A percentile compares a stretch with the other conserved stretches of the same genome.
Evolutionary conservation across 2,797 vertebrate genomes (phyloP).

Genomic region (Remorina albescens): DNA sequence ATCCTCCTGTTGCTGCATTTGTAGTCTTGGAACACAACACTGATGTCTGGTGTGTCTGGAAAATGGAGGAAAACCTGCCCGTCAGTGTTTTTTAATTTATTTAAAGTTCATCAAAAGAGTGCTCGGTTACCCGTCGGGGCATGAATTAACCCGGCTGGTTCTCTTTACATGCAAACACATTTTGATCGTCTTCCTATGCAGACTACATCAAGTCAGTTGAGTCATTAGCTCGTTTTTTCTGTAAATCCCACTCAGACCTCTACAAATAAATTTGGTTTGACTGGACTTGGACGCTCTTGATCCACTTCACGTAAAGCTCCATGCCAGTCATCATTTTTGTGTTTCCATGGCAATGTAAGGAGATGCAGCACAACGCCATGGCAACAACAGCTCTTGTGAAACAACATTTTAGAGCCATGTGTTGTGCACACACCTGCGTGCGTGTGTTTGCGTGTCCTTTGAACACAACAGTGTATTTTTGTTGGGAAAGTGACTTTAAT

Average conservation of each 20-base stretch:
- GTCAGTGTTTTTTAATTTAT: background rate
- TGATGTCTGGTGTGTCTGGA: background rate
- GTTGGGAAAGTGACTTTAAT: background rate
- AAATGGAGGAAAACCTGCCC: background rate
- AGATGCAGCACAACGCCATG: constrained; percentile 73
- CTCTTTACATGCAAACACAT: background rate
- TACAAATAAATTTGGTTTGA: constrained; percentile 9
- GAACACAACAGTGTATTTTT: constrained; percentile 5
- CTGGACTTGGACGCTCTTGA: constrained; percentile 57
- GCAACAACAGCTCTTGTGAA: constrained; percentile 75
- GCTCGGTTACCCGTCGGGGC: accelerated
- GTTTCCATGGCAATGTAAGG: constrained; percentile 82
- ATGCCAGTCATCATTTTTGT: constrained; percentile 60
- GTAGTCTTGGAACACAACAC: background rate
- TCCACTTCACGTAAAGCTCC: constrained; percentile 60
- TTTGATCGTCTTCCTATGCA: background rate
- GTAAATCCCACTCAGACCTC: background rate
- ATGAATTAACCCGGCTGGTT: background rate
- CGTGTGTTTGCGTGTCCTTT: constrained; percentile 33
- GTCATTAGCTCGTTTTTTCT: background rate
- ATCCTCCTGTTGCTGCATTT: background rate
- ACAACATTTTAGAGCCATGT: constrained; percentile 39
- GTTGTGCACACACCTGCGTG: constrained; percentile 55
- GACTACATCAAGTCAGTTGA: background rate
- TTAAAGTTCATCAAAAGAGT: background rate